Conservation (phyloP, 2,113 vertebrate species). For the Erythrocebus patas region DNA sequence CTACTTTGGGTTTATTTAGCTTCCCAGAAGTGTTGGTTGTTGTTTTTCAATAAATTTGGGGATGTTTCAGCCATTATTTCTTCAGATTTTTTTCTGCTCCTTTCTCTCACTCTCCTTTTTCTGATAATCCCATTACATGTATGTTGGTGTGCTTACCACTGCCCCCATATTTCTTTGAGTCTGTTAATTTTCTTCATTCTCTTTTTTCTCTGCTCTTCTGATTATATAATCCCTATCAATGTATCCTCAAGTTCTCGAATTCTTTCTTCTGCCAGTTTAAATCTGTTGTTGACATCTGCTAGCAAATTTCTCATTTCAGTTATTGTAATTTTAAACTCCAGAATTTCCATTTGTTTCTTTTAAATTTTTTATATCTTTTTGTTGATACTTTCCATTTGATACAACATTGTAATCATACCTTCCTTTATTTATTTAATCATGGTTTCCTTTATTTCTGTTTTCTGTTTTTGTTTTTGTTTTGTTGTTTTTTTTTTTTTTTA, state of each 20-base stretch:
- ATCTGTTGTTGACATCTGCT: background rate
- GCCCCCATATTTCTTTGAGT: background rate
- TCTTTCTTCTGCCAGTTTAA: background rate
- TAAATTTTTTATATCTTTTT: background rate
- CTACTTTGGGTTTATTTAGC: background rate
- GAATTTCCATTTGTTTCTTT: background rate
- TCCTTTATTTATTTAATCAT: background rate
- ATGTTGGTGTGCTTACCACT: background rate
- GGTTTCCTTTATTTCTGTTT: background rate
- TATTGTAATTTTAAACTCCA: background rate
- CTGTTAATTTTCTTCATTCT: background rate
- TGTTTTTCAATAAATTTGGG: background rate
- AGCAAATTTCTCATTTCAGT: background rate
- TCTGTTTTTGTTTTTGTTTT: too few species aligned
- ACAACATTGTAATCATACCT: background rate
- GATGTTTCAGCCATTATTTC: background rate
- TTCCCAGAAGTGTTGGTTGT: background rate
- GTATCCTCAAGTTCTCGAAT: background rate
- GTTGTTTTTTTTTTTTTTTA: too few species aligned
- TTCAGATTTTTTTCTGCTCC: background rate
- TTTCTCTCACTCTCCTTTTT: background rate
- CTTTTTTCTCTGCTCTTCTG: background rate
- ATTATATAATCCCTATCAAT: background rate
- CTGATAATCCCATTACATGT: background rate
- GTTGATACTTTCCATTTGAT: background rate